A percentile compares a stretch with the other conserved stretches of the same genome.
phyloP scores from a whole-genome alignment of 2,888 invertebrate species.

The Melipona bicolor region DNA sequence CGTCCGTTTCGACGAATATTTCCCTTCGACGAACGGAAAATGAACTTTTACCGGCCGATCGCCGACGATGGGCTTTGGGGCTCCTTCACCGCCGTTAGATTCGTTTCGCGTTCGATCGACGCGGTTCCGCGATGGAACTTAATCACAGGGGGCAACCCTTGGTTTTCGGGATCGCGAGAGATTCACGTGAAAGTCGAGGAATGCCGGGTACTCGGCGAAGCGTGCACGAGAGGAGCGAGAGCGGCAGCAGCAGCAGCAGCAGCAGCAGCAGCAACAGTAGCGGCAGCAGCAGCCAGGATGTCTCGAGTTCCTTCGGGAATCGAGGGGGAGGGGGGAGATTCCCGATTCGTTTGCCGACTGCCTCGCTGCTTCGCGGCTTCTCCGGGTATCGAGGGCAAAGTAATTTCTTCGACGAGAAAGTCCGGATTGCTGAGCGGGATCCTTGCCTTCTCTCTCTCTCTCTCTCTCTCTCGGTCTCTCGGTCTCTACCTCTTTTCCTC shows the following conservation, averaged over 20 bases:
- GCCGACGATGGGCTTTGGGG: not conserved
- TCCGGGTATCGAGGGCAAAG: constrained; percentile 64
- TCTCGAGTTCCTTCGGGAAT: constrained; percentile 69
- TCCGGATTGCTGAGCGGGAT: constrained; percentile 42
- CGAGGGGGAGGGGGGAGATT: constrained; percentile 35
- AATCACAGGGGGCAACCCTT: constrained; percentile 22
- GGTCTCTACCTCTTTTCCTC: not conserved
- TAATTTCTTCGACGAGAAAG: constrained; percentile 67
- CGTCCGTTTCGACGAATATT: constrained; percentile 45
- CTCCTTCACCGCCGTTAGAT: not conserved
- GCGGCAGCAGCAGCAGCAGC: not conserved
- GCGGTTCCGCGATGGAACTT: constrained; percentile 42
- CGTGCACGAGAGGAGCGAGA: constrained; percentile 45
- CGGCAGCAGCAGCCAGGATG: constrained; percentile 36
- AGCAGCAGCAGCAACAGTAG: no score
- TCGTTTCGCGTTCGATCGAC: constrained; percentile 9
- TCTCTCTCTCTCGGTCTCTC: constrained; percentile 38
- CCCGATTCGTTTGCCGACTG: constrained; percentile 70
- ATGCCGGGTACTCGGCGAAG: constrained; percentile 57
- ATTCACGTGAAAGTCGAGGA: constrained; percentile 57
- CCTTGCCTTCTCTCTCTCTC: constrained; percentile 18
- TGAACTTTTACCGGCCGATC: not conserved
- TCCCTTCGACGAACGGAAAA: not conserved
- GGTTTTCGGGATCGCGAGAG: constrained; percentile 8
- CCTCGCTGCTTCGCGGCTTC: constrained; percentile 44